These are phyloP conservation scores for Cotesia chilonis DNA, from an alignment of 1,140 invertebrate species.

Conservation along the genomic window DNA sequence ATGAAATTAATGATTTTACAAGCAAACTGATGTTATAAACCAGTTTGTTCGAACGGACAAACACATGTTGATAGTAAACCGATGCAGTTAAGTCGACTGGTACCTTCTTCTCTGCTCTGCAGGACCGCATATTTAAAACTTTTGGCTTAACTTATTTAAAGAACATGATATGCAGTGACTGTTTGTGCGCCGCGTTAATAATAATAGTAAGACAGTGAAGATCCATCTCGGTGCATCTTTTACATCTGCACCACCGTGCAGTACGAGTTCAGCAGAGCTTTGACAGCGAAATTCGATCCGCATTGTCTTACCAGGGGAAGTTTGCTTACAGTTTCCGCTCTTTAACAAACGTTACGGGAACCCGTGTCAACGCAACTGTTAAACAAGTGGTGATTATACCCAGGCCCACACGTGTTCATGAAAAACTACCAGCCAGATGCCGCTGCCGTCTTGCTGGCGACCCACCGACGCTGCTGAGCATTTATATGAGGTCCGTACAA, in stretches of 20 bases:
- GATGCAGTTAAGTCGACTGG: too few species aligned
- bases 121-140: too few species aligned
- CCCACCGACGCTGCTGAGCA: background rate
- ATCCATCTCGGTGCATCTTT: too few species aligned
- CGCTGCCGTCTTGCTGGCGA: background rate
- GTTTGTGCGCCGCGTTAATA: too few species aligned
- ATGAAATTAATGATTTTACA: slow-evolving; percentile 27
- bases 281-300: slow-evolving; percentile 14
- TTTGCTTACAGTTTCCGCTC: slow-evolving; percentile 17
- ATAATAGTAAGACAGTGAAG: too few species aligned
- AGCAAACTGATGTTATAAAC: slow-evolving; percentile 13
- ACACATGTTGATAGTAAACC: slow-evolving; percentile 12
- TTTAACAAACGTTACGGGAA: slow-evolving; percentile 20
- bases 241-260: too few species aligned
- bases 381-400: slow-evolving; percentile 11
- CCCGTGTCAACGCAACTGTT: background rate
- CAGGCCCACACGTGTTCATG: slow-evolving; percentile 5
- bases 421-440: background rate
- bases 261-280: too few species aligned
- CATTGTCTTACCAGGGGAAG: background rate
- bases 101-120: background rate
- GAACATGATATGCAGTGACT: too few species aligned
- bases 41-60: slow-evolving; percentile 19
- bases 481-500: background rate
- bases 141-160: too few species aligned